Base-by-base conservation (phyloP, 2,888 invertebrate genomes). In the Drosophila kuntzei region DNA sequence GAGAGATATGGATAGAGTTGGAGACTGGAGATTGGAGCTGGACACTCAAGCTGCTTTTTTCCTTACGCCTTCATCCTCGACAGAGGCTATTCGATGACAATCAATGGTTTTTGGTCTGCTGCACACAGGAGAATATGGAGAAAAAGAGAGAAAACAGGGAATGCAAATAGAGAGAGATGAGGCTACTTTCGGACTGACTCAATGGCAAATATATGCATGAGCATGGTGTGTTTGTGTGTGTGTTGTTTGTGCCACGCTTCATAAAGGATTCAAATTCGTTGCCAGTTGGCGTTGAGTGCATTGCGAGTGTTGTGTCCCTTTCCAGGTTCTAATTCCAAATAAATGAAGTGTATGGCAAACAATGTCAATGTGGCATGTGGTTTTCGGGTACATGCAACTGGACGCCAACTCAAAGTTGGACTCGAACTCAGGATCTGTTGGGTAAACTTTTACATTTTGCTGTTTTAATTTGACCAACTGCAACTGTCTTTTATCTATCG, bases 91-190 rank as follows among this genome's bases (percentile, higher is more conserved):
- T 90, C 90, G 91, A 90, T 90, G 90, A 90, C 91, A 90, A 90
- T 90, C 91, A 90, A 90, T 90, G 91, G 91, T 89, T 90, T 90
- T 91, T 90, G 90, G 90, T 90, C 90, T 90, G 90, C 73, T 90
- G 90, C 87, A 90, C 83, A 86, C 55, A 57, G 18, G 14, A 22
- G 41, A 58, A 22, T 9, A 47, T 43, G 47, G 9, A 34, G 34
- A 32, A 7, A 47, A 8, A 8, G 34, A 22, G 29, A 49, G 12
- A n/a, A 32, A 14, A 1, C 2, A 25, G 7, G 27, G n/a, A n/a
- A n/a, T n/a, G n/a, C n/a, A n/a, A n/a, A n/a, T n/a, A n/a, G n/a
- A 29, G n/a, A 29, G 22, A 43, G 54, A 54, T 32, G 61, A 62
- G 66, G 71, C 71, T 75, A 75, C 75, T 81, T 76, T 63, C 47